Base-by-base conservation (phyloP, 2,888 invertebrate genomes). In the Dexiosoma caninum region DNA sequence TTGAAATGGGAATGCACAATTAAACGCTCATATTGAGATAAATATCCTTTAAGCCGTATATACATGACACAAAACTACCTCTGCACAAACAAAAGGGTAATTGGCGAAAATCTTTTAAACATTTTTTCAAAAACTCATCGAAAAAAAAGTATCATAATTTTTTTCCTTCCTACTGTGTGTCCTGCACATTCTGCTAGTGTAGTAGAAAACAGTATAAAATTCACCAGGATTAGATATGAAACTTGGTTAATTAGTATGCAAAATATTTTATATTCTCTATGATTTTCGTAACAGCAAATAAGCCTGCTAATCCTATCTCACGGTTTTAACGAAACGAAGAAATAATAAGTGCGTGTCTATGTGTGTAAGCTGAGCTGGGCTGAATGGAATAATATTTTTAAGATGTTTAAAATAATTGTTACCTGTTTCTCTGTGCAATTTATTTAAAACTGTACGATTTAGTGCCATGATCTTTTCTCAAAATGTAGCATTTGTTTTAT, bases 301-400 rank as follows among this genome's bases (percentile, higher is more conserved):
- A 42, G 5, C n/a, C 51, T 69, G 85, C 84, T 87, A 86, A 87
- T 87, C 85, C 86, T 84, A 85, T 87, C 85, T 79, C 85, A 84
- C 84, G 87, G 87, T 87, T 87, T 87, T 87, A 87, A 86, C 87
- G n/a, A n/a, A n/a, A n/a, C n/a, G n/a, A n/a, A n/a, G n/a, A n/a
- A n/a, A n/a, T n/a, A 84, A 84, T 85, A 85, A 35, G 35, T 46
- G 62, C 4, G 2, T 46, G 27, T 27, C 12, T 53, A 32, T 35
- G 12, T 32, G n/a, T 55, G 44, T 21, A 5, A 21, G n/a, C n/a
- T 37, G 46, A 9, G 27, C 2, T 14, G 76, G 78, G 79, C 59
- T 62, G 60, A 46, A 74, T 35, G n/a, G 79, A 64, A 79, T 79
- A 69, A 79, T 55, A 57, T 49, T 30, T 57, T 55, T 57, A 55